Conservation (phyloP, 2,888 invertebrate genomes). For the Linhomoeus sp. region DNA sequence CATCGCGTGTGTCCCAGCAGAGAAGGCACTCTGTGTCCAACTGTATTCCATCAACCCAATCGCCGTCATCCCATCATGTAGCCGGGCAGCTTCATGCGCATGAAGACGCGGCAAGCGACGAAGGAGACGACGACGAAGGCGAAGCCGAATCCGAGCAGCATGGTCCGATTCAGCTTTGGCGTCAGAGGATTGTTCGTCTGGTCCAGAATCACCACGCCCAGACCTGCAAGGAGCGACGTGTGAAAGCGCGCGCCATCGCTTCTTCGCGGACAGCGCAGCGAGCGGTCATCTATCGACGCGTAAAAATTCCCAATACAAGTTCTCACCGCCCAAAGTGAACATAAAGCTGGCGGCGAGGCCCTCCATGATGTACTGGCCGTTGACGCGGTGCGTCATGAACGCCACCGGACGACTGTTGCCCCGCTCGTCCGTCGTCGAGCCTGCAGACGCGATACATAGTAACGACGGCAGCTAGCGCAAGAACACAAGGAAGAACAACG, state of each 20-base stretch:
- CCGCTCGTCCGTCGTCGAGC: slow-evolving; percentile 89
- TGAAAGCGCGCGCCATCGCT: too few species aligned
- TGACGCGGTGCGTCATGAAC: slow-evolving; percentile 43
- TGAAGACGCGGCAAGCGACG: slow-evolving; percentile 86
- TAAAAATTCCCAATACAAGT: too few species aligned
- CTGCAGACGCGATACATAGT: slow-evolving; percentile 30
- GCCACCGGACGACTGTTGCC: slow-evolving; percentile 81
- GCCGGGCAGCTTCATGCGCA: slow-evolving; percentile 84
- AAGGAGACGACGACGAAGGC: slow-evolving; percentile 78
- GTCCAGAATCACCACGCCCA: slow-evolving; percentile 88
- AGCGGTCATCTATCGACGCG: too few species aligned
- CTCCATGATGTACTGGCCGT: slow-evolving; percentile 99
- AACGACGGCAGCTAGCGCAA: too few species aligned
- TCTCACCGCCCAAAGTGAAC: slow-evolving; percentile 67
- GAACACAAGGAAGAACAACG: too few species aligned
- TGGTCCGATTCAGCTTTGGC: slow-evolving; percentile 59
- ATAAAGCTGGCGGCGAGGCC: slow-evolving; percentile 90
- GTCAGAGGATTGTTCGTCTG: slow-evolving; percentile 59
- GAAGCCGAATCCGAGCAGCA: slow-evolving; percentile 73
- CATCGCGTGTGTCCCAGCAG: too few species aligned
- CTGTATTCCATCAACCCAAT: too few species aligned
- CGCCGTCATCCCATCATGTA: slow-evolving; percentile 8
- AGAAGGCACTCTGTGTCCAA: too few species aligned
- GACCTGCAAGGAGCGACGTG: slow-evolving; percentile 11
- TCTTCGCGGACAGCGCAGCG: too few species aligned